phyloP scores from a whole-genome alignment of 1,140 invertebrate species.

The Trichogramma pretiosum region DNA sequence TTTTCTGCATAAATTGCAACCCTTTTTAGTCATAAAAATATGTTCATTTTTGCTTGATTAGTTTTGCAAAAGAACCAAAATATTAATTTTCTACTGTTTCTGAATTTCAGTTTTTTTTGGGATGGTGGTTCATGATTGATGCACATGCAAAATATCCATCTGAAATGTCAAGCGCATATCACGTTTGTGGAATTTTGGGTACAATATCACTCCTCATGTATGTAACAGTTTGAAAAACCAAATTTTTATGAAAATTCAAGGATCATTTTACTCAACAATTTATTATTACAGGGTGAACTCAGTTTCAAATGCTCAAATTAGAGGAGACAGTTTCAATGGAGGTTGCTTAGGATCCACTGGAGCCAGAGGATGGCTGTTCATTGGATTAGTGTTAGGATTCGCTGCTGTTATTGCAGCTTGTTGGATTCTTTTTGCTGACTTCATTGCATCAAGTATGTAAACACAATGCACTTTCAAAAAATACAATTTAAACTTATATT shows the following conservation, averaged over 20 bases:
- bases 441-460: slow-evolving; percentile 43
- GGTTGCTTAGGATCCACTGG: slow-evolving; percentile 84
- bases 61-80: no score
- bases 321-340: slow-evolving; percentile 77
- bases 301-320: slow-evolving; percentile 88
- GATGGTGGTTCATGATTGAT: slow-evolving; percentile 98
- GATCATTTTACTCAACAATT: background rate
- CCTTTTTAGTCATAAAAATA: no score
- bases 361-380: slow-evolving; percentile 88
- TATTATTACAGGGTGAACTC: slow-evolving; percentile 72
- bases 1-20: no score
- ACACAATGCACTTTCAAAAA: background rate
- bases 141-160: slow-evolving; percentile 71
- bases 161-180: slow-evolving; percentile 69
- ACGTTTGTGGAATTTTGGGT: slow-evolving; percentile 89
- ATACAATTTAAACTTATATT: background rate
- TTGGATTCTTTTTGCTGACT: slow-evolving; percentile 89
- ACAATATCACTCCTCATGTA: slow-evolving; percentile 92
- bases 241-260: background rate
- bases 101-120: slow-evolving; percentile 94
- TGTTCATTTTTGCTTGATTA: no score
- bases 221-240: slow-evolving; percentile 28
- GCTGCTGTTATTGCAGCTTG: slow-evolving; percentile 88
- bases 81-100: no score
- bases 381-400: slow-evolving; percentile 94